phyloP scores from a whole-genome alignment of 2,797 vertebrate genomes.

The Lateolabrax maculatus region DNA sequence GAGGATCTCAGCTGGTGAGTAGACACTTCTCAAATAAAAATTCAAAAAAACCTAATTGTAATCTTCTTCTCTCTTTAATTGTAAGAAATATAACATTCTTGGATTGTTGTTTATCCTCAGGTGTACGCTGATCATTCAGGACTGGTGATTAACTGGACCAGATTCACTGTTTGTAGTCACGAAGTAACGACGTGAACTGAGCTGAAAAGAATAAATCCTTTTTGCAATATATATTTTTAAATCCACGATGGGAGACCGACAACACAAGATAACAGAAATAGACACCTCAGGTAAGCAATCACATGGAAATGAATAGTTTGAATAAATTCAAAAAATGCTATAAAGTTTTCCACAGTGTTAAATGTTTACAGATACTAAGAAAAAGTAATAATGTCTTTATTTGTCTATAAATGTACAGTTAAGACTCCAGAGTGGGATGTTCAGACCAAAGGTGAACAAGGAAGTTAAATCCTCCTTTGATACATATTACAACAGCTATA shows the following conservation, averaged over 20 bases:
- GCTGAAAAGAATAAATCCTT: neutral
- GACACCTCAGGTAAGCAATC: neutral
- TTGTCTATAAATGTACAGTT: no score
- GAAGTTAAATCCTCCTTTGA: no score
- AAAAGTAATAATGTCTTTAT: no score
- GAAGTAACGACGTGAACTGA: neutral
- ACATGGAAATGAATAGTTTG: neutral
- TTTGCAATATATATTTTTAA: neutral
- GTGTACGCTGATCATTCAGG: neutral
- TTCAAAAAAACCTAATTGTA: no score
- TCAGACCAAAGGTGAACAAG: no score
- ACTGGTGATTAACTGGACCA: neutral
- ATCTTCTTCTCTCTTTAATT: no score
- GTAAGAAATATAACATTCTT: neutral
- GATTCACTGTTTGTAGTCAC: neutral
- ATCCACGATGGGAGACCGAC: neutral
- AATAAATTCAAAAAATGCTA: no score
- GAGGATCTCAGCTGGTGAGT: slow-evolving; percentile 5
- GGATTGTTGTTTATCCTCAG: neutral
- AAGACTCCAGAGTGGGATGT: no score
- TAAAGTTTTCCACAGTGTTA: no score
- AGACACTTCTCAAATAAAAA: neutral
- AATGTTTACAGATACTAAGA: no score
- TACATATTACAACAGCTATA: no score
- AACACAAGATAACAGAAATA: no score